A percentile compares a stretch with the other conserved stretches of the same genome.
phyloP scores from a whole-genome alignment of 1,140 invertebrate species.

The Luehdorfia chinensis region DNA sequence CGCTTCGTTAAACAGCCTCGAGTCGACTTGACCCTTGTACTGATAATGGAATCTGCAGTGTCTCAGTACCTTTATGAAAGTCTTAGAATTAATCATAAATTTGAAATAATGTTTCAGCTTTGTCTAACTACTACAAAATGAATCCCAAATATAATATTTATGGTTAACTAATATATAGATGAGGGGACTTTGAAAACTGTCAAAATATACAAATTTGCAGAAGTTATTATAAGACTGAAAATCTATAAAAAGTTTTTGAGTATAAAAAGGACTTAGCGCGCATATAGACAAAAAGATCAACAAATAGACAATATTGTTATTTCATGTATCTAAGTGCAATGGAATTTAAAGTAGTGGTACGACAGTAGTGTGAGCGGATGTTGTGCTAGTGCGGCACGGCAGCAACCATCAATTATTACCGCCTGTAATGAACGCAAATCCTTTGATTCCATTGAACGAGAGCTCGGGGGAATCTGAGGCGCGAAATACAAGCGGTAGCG shows the following conservation, averaged over 20 bases:
- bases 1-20: conserved; percentile 51
- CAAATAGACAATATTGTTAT: too few species aligned
- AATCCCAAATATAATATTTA: too few species aligned
- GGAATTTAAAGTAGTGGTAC: conserved; percentile 2
- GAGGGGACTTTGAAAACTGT: too few species aligned
- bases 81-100: conserved; percentile 6
- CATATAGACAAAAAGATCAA: too few species aligned
- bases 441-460: conserved; percentile 74
- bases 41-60: conserved; percentile 35
- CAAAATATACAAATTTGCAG: too few species aligned
- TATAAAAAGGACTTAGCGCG: too few species aligned
- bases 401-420: conserved; percentile 64
- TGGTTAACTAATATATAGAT: too few species aligned
- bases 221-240: too few species aligned
- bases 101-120: too few species aligned
- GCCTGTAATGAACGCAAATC: conserved; percentile 71
- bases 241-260: too few species aligned
- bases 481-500: conserved; percentile 30
- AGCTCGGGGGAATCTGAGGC: conserved; percentile 46
- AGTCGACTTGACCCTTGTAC: conserved; percentile 40
- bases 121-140: too few species aligned
- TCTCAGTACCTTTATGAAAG: conserved; percentile 5
- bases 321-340: too few species aligned
- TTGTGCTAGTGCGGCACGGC: conserved; percentile 20
- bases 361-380: conserved; percentile 9